Percentiles rank a stretch among this genome's conserved stretches.
Evolutionary conservation across 2,113 vertebrate genomes (phyloP).

Genomic region (Crypturellus undulatus): DNA sequence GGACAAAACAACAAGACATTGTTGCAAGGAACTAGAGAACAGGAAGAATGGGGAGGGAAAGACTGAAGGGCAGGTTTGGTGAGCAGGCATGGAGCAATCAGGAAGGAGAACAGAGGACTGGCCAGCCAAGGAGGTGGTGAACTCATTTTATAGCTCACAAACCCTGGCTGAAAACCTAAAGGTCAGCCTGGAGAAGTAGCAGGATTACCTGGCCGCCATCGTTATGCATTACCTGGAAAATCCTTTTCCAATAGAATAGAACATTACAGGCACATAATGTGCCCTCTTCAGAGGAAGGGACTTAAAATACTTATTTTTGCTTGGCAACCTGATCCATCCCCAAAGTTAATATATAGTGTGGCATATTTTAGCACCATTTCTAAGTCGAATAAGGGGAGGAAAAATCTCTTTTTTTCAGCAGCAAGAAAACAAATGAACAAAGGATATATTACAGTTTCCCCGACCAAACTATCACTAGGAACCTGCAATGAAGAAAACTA

Average conservation of each 20-base stretch:
- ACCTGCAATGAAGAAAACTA: not conserved
- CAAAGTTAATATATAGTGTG: not conserved
- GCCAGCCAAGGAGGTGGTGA: not conserved
- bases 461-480: not conserved
- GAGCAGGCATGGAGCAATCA: not conserved
- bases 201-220: not conserved
- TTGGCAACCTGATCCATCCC: not conserved
- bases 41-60: too few relatives aligned
- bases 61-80: too few relatives aligned
- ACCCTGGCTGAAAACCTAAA: not conserved
- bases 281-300: not conserved
- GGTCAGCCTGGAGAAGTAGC: not conserved
- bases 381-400: not conserved
- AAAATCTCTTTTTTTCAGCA: not conserved
- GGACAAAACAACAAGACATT: not conserved
- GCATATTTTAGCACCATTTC: conserved; percentile 30
- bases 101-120: not conserved
- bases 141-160: not conserved
- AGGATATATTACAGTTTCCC: not conserved
- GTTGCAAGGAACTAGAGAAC: not conserved
- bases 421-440: not conserved
- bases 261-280: not conserved
- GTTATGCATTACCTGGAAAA: not conserved
- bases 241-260: not conserved
- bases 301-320: conserved; percentile 17